Conservation (phyloP, 2,113 vertebrate species). For the Sebastes fasciatus region DNA sequence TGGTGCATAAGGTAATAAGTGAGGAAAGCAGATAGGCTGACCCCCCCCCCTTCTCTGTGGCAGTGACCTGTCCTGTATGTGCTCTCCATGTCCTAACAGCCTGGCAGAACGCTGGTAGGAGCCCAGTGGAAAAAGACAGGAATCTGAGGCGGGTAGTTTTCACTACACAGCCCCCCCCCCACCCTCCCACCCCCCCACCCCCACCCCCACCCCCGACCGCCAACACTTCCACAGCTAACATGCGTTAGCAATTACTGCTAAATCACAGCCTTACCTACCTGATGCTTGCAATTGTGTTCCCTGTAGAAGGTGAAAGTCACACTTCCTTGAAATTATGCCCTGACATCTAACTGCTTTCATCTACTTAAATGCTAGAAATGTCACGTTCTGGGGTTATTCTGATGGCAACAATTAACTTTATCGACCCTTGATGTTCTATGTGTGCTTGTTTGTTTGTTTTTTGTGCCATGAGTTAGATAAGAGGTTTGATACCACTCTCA, state of each 20-base stretch:
- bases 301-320: not conserved
- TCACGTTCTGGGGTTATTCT: not conserved
- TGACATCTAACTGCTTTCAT: not conserved
- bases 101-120: constrained; percentile 44
- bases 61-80: constrained; percentile 63
- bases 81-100: constrained; percentile 58
- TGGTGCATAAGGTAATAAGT: constrained; percentile 58
- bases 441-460: not conserved
- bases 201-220: not conserved
- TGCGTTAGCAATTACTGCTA: constrained; percentile 57
- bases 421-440: not conserved
- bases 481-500: not conserved
- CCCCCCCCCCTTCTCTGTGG: constrained; percentile 29
- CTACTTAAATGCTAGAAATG: not conserved
- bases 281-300: constrained; percentile 6
- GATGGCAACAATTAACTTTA: not conserved
- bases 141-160: constrained; percentile 64
- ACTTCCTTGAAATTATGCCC: not conserved
- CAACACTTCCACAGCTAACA: constrained; percentile 44
- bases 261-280: constrained; percentile 47
- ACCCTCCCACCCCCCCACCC: not conserved
- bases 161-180: constrained; percentile 14
- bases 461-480: not conserved
- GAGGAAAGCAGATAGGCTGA: constrained; percentile 38
- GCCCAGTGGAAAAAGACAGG: constrained; percentile 74